Conservation (phyloP, 2,113 vertebrate genomes). For the Forbesichthys papilliferus region DNA sequence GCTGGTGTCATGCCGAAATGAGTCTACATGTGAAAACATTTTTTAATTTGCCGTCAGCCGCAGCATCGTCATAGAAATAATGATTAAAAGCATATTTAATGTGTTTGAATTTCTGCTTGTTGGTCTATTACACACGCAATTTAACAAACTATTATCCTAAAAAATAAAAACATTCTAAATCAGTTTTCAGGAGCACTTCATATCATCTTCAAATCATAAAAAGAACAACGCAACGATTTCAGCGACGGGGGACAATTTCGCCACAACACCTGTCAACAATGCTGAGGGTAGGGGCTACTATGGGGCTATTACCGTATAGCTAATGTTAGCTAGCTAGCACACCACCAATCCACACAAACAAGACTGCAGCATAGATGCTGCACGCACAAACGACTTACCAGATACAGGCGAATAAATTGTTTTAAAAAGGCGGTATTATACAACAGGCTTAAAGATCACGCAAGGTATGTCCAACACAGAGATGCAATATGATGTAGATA, state of each 20-base stretch:
- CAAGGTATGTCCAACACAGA: slow-evolving; percentile 21
- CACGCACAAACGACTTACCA: slow-evolving; percentile 50
- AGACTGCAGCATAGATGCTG: background rate
- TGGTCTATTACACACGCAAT: no score
- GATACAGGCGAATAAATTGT: slow-evolving; percentile 3
- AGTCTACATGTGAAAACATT: no score
- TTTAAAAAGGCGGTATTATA: background rate
- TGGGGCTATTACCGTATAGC: background rate
- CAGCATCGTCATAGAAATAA: no score
- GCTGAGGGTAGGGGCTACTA: slow-evolving; percentile 6
- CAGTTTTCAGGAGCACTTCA: no score
- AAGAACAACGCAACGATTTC: no score
- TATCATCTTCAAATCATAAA: no score
- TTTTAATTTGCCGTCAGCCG: no score
- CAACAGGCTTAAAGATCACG: background rate
- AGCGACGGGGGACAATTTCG: no score
- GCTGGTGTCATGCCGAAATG: slow-evolving; percentile 12
- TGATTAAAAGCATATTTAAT: no score
- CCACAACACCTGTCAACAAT: slow-evolving; percentile 22
- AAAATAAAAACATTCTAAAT: no score
- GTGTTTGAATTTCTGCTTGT: no score
- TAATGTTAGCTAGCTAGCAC: slow-evolving; percentile 9
- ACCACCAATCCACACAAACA: background rate
- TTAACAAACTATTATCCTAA: no score
- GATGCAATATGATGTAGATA: slow-evolving; percentile 19